Conservation (phyloP, 2,797 vertebrate species). For the Spea hammondii region DNA sequence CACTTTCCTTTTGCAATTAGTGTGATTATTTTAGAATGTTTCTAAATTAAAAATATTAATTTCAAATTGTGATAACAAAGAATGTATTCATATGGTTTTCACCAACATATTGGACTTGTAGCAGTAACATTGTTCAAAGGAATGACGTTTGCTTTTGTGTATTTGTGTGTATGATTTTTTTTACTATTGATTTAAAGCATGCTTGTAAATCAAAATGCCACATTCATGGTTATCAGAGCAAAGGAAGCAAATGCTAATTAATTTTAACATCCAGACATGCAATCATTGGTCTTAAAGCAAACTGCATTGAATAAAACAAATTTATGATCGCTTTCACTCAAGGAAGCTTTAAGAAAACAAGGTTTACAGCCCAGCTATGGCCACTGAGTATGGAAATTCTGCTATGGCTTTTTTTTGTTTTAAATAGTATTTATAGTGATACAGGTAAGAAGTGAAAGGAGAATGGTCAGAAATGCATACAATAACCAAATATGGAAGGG, state of each 20-base stretch:
- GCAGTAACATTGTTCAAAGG: constrained; percentile 15
- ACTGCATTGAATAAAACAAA: neutral
- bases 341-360: no score
- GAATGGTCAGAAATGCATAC: no score
- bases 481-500: no score
- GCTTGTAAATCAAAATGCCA: constrained; percentile 21
- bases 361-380: no score
- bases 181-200: constrained; percentile 14
- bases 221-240: neutral
- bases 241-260: neutral
- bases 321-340: no score
- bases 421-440: no score
- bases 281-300: neutral
- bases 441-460: no score
- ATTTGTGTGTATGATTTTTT: neutral
- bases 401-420: no score
- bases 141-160: neutral
- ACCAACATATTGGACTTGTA: constrained; percentile 5
- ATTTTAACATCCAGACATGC: neutral
- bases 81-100: constrained; percentile 21
- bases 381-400: no score
- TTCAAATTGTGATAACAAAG: constrained; percentile 14
- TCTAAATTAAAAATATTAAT: constrained; percentile 12
- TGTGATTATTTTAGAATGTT: constrained; percentile 9
- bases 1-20: constrained; percentile 17